These are phyloP conservation scores for Archocentrus centrarchus DNA, from an alignment of 2,113 vertebrate species.

Conservation along the genomic window DNA sequence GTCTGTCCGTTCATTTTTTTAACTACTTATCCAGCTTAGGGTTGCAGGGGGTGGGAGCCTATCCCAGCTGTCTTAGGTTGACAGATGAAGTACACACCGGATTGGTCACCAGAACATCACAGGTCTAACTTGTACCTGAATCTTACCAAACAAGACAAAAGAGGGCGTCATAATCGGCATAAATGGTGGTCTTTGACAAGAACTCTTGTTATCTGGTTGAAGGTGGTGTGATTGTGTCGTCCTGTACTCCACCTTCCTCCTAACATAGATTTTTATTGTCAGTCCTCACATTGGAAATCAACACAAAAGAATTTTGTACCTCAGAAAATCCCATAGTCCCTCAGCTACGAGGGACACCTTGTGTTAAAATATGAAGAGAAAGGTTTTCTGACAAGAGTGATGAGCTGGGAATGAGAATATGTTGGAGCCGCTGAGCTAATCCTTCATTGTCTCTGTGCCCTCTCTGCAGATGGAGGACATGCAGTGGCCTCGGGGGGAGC, in stretches of 20 bases:
- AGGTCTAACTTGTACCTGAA: no score
- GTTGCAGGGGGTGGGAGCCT: no score
- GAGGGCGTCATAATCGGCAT: no score
- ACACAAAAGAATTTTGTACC: background rate
- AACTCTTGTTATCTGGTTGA: no score
- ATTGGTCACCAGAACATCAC: no score
- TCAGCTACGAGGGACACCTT: background rate
- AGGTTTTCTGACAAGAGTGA: background rate
- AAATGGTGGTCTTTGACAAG: no score
- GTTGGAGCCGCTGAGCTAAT: background rate
- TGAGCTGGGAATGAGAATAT: background rate
- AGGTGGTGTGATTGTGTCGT: no score
- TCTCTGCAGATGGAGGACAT: constrained; percentile 87
- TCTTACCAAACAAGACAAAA: no score
- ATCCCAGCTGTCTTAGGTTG: no score
- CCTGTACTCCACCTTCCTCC: background rate
- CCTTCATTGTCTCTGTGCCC: background rate
- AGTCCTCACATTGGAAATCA: background rate
- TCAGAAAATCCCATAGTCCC: background rate
- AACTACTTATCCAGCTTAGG: no score
- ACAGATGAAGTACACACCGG: no score
- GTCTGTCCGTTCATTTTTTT: no score
- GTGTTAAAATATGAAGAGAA: background rate
- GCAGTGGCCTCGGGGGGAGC: constrained; percentile 90
- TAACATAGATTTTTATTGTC: background rate